Conservation (phyloP, 2,797 vertebrate species). For the Phaenicophaeus curvirostris region DNA sequence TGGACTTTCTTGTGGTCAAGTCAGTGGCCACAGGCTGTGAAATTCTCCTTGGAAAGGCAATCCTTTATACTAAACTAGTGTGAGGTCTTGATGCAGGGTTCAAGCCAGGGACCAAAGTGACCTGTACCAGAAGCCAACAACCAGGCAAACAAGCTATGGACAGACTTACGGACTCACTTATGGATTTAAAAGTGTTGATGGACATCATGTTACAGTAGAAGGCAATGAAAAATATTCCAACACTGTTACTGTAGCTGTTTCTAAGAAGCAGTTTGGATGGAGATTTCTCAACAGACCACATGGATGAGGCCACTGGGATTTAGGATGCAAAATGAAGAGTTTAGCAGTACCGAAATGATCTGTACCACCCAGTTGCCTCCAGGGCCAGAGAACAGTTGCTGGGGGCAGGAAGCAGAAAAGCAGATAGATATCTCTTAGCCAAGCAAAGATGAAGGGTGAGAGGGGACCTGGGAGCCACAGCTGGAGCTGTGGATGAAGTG, state of each 20-base stretch:
- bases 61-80: background rate
- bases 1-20: background rate
- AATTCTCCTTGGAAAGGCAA: background rate
- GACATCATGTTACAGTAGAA: background rate
- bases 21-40: background rate
- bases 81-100: background rate
- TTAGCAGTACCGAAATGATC: background rate
- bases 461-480: background rate
- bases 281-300: background rate
- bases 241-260: background rate
- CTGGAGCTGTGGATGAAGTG: background rate
- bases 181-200: background rate
- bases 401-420: background rate
- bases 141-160: background rate
- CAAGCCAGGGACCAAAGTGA: rapidly evolving
- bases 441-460: background rate
- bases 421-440: background rate
- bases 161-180: rapidly evolving
- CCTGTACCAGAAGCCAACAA: background rate
- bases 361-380: background rate
- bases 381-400: background rate
- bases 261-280: background rate
- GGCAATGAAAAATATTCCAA: background rate
- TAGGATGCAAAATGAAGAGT: background rate
- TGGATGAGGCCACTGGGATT: background rate